Evolutionary conservation across 2,888 invertebrate genomes (phyloP), one percentile per base, ranked within the genome.

Genomic region (Melangyna quadrimaculata): DNA sequence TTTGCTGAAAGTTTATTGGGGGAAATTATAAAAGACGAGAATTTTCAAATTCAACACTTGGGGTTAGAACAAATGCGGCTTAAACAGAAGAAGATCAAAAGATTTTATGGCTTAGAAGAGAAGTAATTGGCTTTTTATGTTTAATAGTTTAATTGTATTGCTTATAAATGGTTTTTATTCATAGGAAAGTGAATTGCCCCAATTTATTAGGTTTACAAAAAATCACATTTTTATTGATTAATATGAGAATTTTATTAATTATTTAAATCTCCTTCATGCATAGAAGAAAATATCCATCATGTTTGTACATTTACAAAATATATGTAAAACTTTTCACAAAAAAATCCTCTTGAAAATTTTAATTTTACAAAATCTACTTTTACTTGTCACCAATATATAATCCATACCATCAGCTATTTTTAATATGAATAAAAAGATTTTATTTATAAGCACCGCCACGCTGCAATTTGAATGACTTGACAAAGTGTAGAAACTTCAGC

Each of bases 41-140:
- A 65, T 51, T 81, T 65, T 40, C n/a, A 65, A 61, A 57, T 32
- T 57, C 63, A 65, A 69, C 69, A 69, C 73, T 78, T 67, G 27
- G 77, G 51, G 43, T 55, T 17, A n/a, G 40, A 59, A 37, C n/a
- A 29, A 45, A 67, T 63, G 57, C 51, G 27, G 14, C 22, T 45
- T 1, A 8, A 9, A 6, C 22, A 17, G n/a, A 45, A 59, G 12
- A 40, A 79, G 79, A 79, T 79, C 83, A 84, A 84, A 84, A 17
- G 78, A 83, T 79, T 78, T 83, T 71, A 59, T 78, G 74, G 70
- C 70, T 74, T 40, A 65, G 59, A 53, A 65, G 37, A 53, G 4
- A 71, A 75, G 83, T 84, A 75, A 79, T 84, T 84, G 71, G 65
- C 37, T 61, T 71, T 74, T 53, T 40, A 65, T 57, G 17, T 61